Percentiles rank a stretch among this genome's conserved stretches.
phyloP scores from a whole-genome alignment of 2,113 vertebrate genomes.

The Cygnus atratus region DNA sequence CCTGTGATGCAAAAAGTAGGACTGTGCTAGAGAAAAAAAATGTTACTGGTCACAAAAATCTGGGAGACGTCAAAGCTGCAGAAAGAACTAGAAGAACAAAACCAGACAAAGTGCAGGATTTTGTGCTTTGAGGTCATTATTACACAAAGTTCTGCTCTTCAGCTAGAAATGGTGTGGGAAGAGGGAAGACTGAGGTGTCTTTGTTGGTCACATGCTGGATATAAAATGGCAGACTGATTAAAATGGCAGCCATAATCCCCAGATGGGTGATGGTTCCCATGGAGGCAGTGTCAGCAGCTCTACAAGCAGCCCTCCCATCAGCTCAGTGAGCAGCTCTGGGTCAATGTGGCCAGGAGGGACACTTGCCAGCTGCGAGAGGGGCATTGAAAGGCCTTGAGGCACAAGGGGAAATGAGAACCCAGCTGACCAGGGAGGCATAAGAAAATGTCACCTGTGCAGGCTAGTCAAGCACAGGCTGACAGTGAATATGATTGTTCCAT shows the following conservation, averaged over 20 bases:
- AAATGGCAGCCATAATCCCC: not conserved
- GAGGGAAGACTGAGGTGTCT: not conserved
- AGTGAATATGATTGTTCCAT: not conserved
- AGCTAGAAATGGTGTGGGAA: not conserved
- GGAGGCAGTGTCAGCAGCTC: not conserved
- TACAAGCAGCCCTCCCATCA: not conserved
- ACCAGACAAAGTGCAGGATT: not conserved
- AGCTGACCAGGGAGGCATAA: fast-evolving
- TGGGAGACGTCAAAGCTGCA: not conserved
- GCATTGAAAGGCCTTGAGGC: fast-evolving
- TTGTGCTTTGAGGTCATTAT: not conserved
- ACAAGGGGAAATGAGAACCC: not conserved
- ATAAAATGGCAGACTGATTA: fast-evolving
- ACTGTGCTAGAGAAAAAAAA: not conserved
- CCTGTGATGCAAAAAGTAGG: slow-evolving; percentile 41
- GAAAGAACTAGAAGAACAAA: not conserved
- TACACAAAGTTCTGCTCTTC: not conserved
- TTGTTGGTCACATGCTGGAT: not conserved
- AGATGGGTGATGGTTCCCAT: not conserved
- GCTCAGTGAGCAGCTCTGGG: fast-evolving
- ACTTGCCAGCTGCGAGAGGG: not conserved
- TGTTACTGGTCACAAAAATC: not conserved
- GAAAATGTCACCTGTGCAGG: not conserved
- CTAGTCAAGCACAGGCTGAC: not conserved
- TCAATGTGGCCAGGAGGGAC: not conserved